phyloP scores from a whole-genome alignment of 2,888 invertebrate genomes.

The Tetheella fluctuosa region DNA sequence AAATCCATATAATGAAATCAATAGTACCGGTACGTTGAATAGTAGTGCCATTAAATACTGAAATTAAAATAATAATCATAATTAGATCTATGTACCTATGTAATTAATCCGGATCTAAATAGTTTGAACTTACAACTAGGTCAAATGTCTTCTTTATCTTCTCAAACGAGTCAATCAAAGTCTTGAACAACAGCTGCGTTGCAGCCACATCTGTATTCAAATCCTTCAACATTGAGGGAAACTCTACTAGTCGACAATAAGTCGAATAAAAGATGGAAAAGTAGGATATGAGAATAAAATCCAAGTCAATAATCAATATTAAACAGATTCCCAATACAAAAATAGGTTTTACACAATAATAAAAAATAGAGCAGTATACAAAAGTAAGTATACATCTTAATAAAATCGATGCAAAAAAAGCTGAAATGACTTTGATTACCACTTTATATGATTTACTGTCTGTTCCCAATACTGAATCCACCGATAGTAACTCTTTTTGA shows the following conservation, averaged over 20 bases:
- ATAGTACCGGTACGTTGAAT: slow-evolving; percentile 21
- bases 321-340: slow-evolving; percentile 8
- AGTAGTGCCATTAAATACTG: slow-evolving; percentile 24
- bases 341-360: slow-evolving; percentile 13
- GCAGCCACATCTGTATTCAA: slow-evolving; percentile 8
- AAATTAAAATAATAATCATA: slow-evolving; percentile 14
- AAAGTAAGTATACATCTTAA: background rate
- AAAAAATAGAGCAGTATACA: slow-evolving; percentile 3
- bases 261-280: slow-evolving; percentile 23
- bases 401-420: background rate
- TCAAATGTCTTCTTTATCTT: slow-evolving; percentile 18
- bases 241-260: slow-evolving; percentile 20
- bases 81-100: too few species aligned
- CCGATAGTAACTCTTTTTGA: slow-evolving; percentile 13
- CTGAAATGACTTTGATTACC: slow-evolving; percentile 14
- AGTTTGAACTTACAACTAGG: slow-evolving; percentile 22
- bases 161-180: slow-evolving; percentile 20
- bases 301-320: slow-evolving; percentile 17
- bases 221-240: slow-evolving; percentile 13
- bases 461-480: slow-evolving; percentile 14
- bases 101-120: too few species aligned
- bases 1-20: slow-evolving; percentile 16
- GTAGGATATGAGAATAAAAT: slow-evolving; percentile 22
- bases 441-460: slow-evolving; percentile 12
- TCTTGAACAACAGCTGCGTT: slow-evolving; percentile 21